phyloP scores from a whole-genome alignment of 1,140 invertebrate species.

The Aporrectodea caliginosa region DNA sequence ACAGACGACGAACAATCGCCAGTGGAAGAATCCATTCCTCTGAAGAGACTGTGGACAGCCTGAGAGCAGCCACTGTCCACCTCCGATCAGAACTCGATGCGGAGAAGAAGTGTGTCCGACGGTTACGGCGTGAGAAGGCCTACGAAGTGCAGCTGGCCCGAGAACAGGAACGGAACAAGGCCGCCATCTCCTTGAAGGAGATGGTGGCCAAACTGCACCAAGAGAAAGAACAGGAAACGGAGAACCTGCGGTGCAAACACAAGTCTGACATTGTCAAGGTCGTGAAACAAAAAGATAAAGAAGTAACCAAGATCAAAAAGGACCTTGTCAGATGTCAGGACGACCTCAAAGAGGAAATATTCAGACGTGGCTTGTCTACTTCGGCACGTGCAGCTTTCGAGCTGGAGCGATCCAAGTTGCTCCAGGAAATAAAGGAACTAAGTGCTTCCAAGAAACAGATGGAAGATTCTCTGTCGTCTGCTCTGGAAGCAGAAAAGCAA shows the following conservation, averaged over 20 bases:
- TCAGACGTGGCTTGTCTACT: conserved; percentile 9
- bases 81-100: background rate
- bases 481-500: conserved; percentile 4
- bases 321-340: conserved; percentile 20
- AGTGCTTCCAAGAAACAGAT: conserved; percentile 16
- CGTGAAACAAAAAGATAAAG: conserved; percentile 1
- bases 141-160: background rate
- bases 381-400: conserved; percentile 2
- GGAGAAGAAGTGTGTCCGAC: background rate
- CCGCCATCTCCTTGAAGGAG: background rate
- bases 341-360: conserved; percentile 16
- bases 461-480: conserved; percentile 1
- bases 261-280: background rate
- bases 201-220: background rate
- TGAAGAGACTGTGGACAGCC: background rate
- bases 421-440: conserved; percentile 13
- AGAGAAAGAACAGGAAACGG: background rate
- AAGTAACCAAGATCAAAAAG: background rate
- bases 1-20: background rate
- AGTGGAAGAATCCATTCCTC: background rate
- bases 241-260: background rate
- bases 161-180: background rate
- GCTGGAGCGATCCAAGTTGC: conserved; percentile 10
- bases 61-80: background rate
- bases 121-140: background rate